Evolutionary conservation across 1,140 invertebrate genomes (phyloP), one percentile per base, ranked within the genome.

Genomic region (Bradysia coprophila): DNA sequence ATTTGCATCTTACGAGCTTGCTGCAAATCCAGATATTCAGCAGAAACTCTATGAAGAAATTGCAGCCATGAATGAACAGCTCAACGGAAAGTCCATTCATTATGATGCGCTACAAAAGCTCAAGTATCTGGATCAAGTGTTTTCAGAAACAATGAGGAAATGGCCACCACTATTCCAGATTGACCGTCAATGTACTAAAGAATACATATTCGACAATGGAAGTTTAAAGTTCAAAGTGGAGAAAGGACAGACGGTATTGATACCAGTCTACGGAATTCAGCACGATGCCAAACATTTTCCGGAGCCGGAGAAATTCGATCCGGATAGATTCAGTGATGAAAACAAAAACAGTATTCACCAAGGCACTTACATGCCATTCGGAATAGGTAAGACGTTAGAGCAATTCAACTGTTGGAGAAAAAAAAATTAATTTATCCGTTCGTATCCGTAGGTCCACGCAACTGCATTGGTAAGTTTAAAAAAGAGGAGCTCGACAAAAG

Each of bases 111-210:
- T 81, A 0, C 52, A 64, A 22, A 59, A 64, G 19, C 62, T 81
- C 62, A 66, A 65, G 16, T 81, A 78, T 49, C 50, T 78, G 54
- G 78, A 81, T 46, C 71, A 70, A 63, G 68, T 73, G 4, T 47
- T 71, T 0, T 64, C 62, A 43, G 77, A 81, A 54, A 62, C 67
- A 0, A 43, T 81, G 5, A 57, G 75, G 21, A 59, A 66, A 20
- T 73, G 71, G 63, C 62, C 75, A 2, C 51, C 72, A 3, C 63
- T 54, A 0, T 41, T 59, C 0, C 43, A 53, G 1, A 49, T 68
- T 0, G 72, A 75, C 45, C 60, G 73, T 13, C 0, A 55, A 0
- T 72, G 70, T 41, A 54, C 52, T 1, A 65, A 72, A 51, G 56
- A 64, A 4, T 77, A 72, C 43, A 65, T 57, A 1, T 37, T 72